A percentile compares a stretch with the other conserved stretches of the same genome.
Evolutionary conservation across 2,888 invertebrate species (phyloP).

Genomic region (Ornithoptera alexandrae): DNA sequence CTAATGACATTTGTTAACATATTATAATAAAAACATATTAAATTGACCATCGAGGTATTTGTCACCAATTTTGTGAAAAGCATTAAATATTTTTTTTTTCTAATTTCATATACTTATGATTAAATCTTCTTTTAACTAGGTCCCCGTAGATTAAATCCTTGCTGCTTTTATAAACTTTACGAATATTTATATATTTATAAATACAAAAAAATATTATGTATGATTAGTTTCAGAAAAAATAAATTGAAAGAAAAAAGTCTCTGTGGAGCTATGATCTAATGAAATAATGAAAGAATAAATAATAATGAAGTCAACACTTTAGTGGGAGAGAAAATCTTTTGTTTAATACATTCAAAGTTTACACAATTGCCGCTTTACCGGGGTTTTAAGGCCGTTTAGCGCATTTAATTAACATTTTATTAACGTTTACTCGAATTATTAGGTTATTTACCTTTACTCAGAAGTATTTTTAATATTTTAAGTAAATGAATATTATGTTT

Average conservation of each 20-base stretch:
- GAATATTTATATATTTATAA: too few relatives aligned
- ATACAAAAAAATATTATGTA: too few relatives aligned
- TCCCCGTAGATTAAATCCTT: too few relatives aligned
- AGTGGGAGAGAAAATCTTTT: slow-evolving; percentile 1
- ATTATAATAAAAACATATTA: slow-evolving; percentile 1
- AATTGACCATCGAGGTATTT: background rate
- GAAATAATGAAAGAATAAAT: slow-evolving; percentile 2
- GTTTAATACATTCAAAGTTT: background rate
- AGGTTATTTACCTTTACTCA: background rate
- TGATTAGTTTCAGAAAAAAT: background rate
- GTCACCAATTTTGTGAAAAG: background rate
- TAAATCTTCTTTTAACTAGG: too few relatives aligned
- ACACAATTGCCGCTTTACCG: slow-evolving; percentile 1
- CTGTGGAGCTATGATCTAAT: background rate
- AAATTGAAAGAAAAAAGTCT: background rate
- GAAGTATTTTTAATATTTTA: background rate
- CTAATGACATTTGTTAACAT: background rate
- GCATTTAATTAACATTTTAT: slow-evolving; percentile 19
- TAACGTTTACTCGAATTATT: slow-evolving; percentile 9
- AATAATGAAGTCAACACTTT: background rate
- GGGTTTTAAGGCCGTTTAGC: slow-evolving; percentile 16
- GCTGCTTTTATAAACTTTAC: too few relatives aligned
- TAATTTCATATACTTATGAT: background rate
- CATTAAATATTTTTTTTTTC: background rate
- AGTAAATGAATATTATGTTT: background rate